Base-by-base conservation (phyloP, 1,140 invertebrate species). In the Apis mellifera region DNA sequence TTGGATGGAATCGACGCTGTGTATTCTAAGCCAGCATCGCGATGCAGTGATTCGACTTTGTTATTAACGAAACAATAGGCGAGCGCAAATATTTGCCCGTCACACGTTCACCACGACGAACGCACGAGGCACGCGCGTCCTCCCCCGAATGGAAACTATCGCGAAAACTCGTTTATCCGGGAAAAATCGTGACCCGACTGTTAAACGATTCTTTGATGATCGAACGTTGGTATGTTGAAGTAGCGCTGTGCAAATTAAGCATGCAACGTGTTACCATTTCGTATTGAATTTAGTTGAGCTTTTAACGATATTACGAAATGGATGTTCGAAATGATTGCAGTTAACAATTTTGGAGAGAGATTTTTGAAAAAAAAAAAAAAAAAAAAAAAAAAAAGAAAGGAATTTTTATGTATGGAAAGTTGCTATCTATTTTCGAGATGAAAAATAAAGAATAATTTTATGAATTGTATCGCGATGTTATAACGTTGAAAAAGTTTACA, bases 11-110 rank as follows among this genome's bases (percentile, higher is more conserved):
- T 50, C 12, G n/a, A 62, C 48, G 23, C 32, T 42, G 7, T 42
- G 32, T 42, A 60, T 15, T n/a, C 12, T 32, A 42, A 42, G 57
- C 54, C 23, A 70, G 57, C 52, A 71, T 84, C 65, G 59, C 42
- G 64, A 21, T 26, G 52, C n/a, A 48, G 9, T 23, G 55, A 57
- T 66, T 75, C 70, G 78, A 74, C 65, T 75, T 66, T 69, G 42
- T 23, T 83, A 78, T 84, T 85, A 85, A 70, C 78, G 71, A 69
- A 55, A 62, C 65, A 76, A 84, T 55, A 83, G 48, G 54, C 48
- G 54, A 26, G 26, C 11, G 71, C 59, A 85, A 85, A 84, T 84
- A 85, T 84, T 84, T 60, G 48, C 9, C 21, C n/a, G 54, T 55
- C 64, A 59, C 26, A 48, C 71, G 65, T 78, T 50, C 54, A n/a